Evolutionary conservation across 2,888 invertebrate species (phyloP).

Genomic region (Phyto melanocephala): DNA sequence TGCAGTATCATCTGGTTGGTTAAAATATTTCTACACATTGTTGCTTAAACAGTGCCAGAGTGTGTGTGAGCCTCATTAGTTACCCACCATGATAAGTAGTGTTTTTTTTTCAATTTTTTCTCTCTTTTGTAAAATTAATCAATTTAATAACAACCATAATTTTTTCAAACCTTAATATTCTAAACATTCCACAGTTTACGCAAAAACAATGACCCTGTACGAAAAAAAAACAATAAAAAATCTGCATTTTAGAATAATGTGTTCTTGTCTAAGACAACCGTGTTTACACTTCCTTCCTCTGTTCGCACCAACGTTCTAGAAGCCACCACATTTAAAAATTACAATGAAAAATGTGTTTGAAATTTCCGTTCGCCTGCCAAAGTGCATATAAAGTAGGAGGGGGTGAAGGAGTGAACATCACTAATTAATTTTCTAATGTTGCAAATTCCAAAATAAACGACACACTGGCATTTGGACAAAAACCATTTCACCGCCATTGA

Average conservation of each 20-base stretch:
- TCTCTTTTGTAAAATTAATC: conserved; percentile 50
- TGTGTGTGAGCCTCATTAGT: conserved; percentile 60
- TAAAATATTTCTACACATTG: neutral
- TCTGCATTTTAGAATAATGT: conserved; percentile 38
- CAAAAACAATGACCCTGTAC: neutral
- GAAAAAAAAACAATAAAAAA: neutral
- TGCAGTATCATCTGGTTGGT: conserved; percentile 25
- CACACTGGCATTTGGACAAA: conserved; percentile 42
- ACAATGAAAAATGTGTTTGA: conserved; percentile 45
- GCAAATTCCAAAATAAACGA: conserved; percentile 38
- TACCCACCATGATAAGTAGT: conserved; percentile 51
- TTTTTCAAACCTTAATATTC: conserved; percentile 26
- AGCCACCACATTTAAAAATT: neutral
- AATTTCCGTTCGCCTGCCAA: conserved; percentile 26
- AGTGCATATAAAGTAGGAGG: neutral
- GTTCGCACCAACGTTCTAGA: neutral
- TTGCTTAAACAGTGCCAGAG: neutral
- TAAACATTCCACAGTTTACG: conserved; percentile 8
- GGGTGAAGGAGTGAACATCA: conserved; percentile 49
- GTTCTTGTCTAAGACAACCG: conserved; percentile 32
- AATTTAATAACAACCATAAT: conserved; percentile 49
- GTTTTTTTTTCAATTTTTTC: conserved; percentile 4
- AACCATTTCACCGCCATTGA: conserved; percentile 52
- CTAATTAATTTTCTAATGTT: conserved; percentile 61
- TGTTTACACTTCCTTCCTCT: conserved; percentile 49